A percentile compares a stretch with the other conserved stretches of the same genome.
phyloP scores from a whole-genome alignment of 2,888 invertebrate species.

The Campoplex capitator region DNA sequence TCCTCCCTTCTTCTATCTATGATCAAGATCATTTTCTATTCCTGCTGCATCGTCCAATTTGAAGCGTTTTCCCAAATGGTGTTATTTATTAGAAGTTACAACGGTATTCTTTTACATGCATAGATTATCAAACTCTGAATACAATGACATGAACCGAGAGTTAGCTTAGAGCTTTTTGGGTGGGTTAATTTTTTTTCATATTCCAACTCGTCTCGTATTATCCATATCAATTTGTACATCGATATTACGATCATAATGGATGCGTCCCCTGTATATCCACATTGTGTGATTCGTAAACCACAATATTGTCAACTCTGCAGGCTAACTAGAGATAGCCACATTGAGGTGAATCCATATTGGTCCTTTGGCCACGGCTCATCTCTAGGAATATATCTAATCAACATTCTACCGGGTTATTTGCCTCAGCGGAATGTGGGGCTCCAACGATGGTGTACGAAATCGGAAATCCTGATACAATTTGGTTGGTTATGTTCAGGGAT shows the following conservation, averaged over 20 bases:
- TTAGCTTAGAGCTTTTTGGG: not conserved
- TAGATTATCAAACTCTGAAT: not conserved
- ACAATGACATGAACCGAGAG: not conserved
- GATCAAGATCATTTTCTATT: slow-evolving; percentile 23
- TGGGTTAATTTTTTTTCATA: not conserved
- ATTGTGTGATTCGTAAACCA: slow-evolving; percentile 13
- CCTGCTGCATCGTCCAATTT: slow-evolving; percentile 6
- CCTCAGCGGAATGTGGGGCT: slow-evolving; percentile 11
- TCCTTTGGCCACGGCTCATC: slow-evolving; percentile 44
- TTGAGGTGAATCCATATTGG: slow-evolving; percentile 8
- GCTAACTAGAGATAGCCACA: slow-evolving; percentile 19
- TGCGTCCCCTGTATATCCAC: slow-evolving; percentile 13
- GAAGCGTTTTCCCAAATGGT: not conserved
- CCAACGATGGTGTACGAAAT: slow-evolving; percentile 46
- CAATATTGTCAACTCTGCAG: slow-evolving; percentile 37
- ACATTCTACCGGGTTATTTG: slow-evolving; percentile 61
- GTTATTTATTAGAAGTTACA: not conserved
- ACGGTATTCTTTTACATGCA: not conserved
- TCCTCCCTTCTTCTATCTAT: not conserved
- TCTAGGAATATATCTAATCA: slow-evolving; percentile 58
- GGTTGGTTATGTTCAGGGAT: slow-evolving; percentile 54
- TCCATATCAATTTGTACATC: not conserved
- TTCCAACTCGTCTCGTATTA: not conserved
- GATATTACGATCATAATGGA: slow-evolving; percentile 20
- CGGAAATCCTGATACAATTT: slow-evolving; percentile 67